A percentile compares a stretch with the other conserved stretches of the same genome.
phyloP scores from a whole-genome alignment of 2,113 vertebrate genomes.

The Collichthys lucidus region DNA sequence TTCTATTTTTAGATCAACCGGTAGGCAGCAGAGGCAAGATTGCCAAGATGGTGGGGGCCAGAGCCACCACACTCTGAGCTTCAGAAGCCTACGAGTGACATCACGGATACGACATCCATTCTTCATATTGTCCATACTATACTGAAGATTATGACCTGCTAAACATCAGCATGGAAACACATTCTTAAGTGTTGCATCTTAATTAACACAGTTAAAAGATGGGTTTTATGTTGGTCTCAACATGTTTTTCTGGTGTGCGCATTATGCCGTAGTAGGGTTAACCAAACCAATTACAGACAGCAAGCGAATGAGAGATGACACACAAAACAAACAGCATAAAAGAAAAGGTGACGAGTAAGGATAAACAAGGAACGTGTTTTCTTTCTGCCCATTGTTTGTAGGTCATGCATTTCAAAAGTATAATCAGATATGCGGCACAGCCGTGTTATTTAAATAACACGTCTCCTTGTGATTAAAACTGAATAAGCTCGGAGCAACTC shows the following conservation, averaged over 20 bases:
- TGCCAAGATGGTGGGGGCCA: too few species aligned
- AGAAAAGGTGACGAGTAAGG: neutral
- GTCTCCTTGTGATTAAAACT: conserved; percentile 12
- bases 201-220: neutral
- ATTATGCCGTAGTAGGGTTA: neutral
- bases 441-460: conserved; percentile 11
- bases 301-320: neutral
- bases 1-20: too few species aligned
- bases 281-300: neutral
- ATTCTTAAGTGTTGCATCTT: neutral
- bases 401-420: conserved; percentile 1
- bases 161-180: neutral
- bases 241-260: neutral
- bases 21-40: too few species aligned
- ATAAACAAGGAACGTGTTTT: neutral
- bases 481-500: conserved; percentile 8
- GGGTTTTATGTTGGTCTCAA: neutral
- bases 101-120: too few species aligned
- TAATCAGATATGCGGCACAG: neutral
- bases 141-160: too few species aligned
- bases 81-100: too few species aligned
- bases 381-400: neutral
- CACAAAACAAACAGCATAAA: neutral
- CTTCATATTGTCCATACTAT: too few species aligned
- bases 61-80: too few species aligned